These are phyloP conservation scores for Sitodiplosis mosellana DNA, from an alignment of 1,140 invertebrate genomes.

Conservation along the genomic window DNA sequence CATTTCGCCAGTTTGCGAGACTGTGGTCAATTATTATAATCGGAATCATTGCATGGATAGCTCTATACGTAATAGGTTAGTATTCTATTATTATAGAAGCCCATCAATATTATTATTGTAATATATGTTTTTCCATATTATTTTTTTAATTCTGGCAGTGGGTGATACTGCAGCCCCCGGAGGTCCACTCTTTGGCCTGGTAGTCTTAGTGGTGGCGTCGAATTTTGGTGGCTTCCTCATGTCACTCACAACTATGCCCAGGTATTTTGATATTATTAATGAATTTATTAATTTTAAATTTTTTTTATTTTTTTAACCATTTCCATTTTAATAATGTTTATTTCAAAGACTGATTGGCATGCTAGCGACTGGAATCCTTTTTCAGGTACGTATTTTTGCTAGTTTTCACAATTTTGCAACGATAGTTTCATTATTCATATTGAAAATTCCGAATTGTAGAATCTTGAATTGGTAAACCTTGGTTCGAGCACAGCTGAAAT, in stretches of 20 bases:
- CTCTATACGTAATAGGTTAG: neutral
- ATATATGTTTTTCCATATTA: no score
- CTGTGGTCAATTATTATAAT: constrained; percentile 45
- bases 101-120: no score
- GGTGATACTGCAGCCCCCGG: constrained; percentile 54
- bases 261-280: no score
- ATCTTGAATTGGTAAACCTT: constrained; percentile 53
- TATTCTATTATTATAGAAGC: no score
- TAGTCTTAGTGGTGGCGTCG: constrained; percentile 50
- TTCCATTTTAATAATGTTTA: no score
- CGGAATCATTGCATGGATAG: constrained; percentile 18
- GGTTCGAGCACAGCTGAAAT: constrained; percentile 43
- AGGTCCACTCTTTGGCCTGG: constrained; percentile 61
- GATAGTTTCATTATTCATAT: neutral
- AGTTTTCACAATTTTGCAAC: neutral
- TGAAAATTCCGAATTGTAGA: constrained; percentile 27
- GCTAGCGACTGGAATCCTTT: constrained; percentile 59
- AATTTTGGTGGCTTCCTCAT: constrained; percentile 65
- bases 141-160: no score
- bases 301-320: no score
- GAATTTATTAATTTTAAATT: no score
- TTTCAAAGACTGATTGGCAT: constrained; percentile 77
- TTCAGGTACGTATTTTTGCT: no score
- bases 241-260: constrained; percentile 58
- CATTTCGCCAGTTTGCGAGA: constrained; percentile 56